Base-by-base conservation (phyloP, 2,888 invertebrate genomes). In the Hemithea aestivaria region DNA sequence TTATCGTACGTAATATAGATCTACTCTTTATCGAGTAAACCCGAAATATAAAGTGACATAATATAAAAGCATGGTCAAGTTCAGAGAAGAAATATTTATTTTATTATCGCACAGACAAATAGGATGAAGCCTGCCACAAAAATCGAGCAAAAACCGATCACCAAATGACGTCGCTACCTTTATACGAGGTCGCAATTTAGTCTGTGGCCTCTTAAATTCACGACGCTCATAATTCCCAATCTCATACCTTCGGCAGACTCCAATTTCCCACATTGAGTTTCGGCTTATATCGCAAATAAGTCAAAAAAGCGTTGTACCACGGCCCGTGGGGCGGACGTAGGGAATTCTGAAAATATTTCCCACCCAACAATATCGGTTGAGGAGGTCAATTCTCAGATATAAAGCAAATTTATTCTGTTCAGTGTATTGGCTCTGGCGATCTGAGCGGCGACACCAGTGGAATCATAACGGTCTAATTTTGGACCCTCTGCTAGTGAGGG, bases 401-500 rank as follows among this genome's bases (percentile, higher is more conserved):
- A 83, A 80, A 81, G 79, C 72, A 81, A 85, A 85, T 84, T 84
- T 85, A 85, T 87, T 83, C 84, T 75, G 79, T 80, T 80, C 74
- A 58, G 77, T 81, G 81, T 85, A 87, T 85, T 84, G 84, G 81
- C 79, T 75, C 78, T 76, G 78, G 81, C 78, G 85, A 84, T 84
- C 83, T 79, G 62, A 54, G 68, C 66, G 66, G 71, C 78, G 84
- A 83, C 85, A 78, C 72, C 71, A 69, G 63, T 56, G 75, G 83
- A 84, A 85, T 84, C 83, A 84, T 84, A 85, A 85, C 82, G 75
- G 78, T 80, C 82, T 83, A 80, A 84, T 87, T 84, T 82, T 52
- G 72, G 69, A 73, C 73, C 73, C 67, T 67, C 71, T 5, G 23
- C 12, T 32, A 24, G 35, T 20, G 28, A 12, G 27, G 32, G 4